A percentile compares a stretch with the other conserved stretches of the same genome.
phyloP scores from a whole-genome alignment of 2,113 vertebrate species.

The Seriola aureovittata region DNA sequence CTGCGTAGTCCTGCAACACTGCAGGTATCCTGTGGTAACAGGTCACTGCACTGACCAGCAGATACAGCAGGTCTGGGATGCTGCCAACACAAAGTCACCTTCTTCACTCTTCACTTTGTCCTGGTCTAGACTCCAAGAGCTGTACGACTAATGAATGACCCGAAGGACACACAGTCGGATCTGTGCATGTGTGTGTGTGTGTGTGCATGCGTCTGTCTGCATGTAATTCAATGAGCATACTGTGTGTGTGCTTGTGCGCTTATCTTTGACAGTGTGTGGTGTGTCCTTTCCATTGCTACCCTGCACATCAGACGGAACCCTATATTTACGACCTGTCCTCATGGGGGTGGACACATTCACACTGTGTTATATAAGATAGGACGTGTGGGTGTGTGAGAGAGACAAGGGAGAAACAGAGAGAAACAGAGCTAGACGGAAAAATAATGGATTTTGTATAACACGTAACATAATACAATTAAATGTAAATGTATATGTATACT shows the following conservation, averaged over 20 bases:
- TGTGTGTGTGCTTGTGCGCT: not conserved
- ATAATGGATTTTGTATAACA: not conserved
- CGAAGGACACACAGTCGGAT: constrained; percentile 10
- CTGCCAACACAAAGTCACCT: constrained; percentile 59
- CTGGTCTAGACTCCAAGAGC: constrained; percentile 10
- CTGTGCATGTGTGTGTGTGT: not conserved
- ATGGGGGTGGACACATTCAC: constrained; percentile 4
- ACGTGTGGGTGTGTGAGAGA: not conserved
- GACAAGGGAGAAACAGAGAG: not conserved
- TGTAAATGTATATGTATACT: not conserved
- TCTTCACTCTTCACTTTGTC: constrained; percentile 46
- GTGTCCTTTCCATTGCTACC: not conserved
- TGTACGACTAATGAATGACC: constrained; percentile 31
- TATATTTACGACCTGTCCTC: constrained; percentile 36
- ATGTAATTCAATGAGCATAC: not conserved
- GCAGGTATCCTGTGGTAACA: not conserved
- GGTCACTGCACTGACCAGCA: not conserved
- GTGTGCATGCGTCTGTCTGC: not conserved
- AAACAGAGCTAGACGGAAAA: not conserved
- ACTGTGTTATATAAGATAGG: constrained; percentile 3
- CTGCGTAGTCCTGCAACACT: not conserved
- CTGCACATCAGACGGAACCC: not conserved
- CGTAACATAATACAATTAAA: no score
- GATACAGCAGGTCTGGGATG: constrained; percentile 23
- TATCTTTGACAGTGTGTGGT: not conserved